A percentile compares a stretch with the other conserved stretches of the same genome.
phyloP scores from a whole-genome alignment of 2,113 vertebrate genomes.

The Corapipo altera region DNA sequence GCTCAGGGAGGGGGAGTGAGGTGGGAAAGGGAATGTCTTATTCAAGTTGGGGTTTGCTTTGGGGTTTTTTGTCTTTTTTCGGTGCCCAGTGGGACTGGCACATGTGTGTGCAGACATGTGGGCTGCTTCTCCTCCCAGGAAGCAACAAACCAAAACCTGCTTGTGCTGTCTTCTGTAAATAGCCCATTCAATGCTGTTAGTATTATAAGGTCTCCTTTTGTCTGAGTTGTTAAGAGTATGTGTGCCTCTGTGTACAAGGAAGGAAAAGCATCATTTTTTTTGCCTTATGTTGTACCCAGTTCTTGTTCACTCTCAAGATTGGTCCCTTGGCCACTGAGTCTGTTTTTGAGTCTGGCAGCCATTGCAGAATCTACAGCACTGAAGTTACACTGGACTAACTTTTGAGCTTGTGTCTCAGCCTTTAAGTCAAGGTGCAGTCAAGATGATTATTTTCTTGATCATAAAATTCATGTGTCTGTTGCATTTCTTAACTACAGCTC shows the following conservation, averaged over 20 bases:
- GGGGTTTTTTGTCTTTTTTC: not conserved
- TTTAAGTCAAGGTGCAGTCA: not conserved
- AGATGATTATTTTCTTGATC: not conserved
- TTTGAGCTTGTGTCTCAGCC: not conserved
- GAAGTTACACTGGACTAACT: not conserved
- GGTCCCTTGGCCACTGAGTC: not conserved
- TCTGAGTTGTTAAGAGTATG: not conserved
- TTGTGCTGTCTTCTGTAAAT: not conserved
- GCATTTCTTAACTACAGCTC: not conserved
- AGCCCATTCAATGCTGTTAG: not conserved
- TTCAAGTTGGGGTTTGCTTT: not conserved
- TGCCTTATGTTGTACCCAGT: not conserved
- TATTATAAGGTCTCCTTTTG: not conserved
- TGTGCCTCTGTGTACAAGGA: not conserved
- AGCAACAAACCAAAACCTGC: not conserved
- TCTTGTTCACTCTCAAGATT: not conserved
- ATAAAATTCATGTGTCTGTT: not conserved
- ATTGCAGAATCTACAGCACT: rapidly evolving
- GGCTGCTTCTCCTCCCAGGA: not conserved
- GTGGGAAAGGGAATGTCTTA: not conserved
- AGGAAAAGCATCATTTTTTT: rapidly evolving
- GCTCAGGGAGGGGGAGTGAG: not conserved
- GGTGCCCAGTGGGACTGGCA: not conserved
- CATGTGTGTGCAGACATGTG: rapidly evolving
- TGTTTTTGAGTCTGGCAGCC: not conserved